A percentile compares a stretch with the other conserved stretches of the same genome.
Evolutionary conservation across 2,888 invertebrate genomes (phyloP).

Genomic region (Diachrysia chrysitis): DNA sequence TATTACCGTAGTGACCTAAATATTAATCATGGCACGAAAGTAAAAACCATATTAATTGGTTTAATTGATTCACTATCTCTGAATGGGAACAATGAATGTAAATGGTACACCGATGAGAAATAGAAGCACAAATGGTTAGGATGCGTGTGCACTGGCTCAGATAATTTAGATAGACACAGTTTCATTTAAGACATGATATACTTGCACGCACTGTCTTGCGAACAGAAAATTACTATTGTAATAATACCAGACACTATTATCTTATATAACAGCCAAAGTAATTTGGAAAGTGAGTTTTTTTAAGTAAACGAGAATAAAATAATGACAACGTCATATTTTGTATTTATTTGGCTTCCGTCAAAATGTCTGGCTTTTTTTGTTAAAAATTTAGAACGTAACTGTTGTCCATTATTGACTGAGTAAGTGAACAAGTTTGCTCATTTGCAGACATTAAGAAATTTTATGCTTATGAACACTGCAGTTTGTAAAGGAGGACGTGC

Average conservation of each 20-base stretch:
- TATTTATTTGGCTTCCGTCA: slow-evolving; percentile 39
- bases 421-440: slow-evolving; percentile 9
- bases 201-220: slow-evolving; percentile 39
- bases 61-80: slow-evolving; percentile 48
- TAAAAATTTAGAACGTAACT: slow-evolving; percentile 43
- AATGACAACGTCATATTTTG: slow-evolving; percentile 29
- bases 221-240: slow-evolving; percentile 40
- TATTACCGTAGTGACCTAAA: slow-evolving; percentile 12
- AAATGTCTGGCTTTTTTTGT: slow-evolving; percentile 16
- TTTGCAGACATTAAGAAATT: slow-evolving; percentile 3
- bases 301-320: slow-evolving; percentile 35
- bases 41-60: slow-evolving; percentile 44
- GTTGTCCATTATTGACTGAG: slow-evolving; percentile 26
- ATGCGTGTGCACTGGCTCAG: slow-evolving; percentile 46
- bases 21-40: slow-evolving; percentile 37
- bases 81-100: slow-evolving; percentile 47
- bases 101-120: slow-evolving; percentile 34
- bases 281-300: slow-evolving; percentile 43
- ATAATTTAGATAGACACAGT: slow-evolving; percentile 52
- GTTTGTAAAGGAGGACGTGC: neutral
- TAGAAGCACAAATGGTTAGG: slow-evolving; percentile 40
- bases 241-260: slow-evolving; percentile 25
- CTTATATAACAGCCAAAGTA: slow-evolving; percentile 44
- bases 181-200: slow-evolving; percentile 52
- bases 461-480: slow-evolving; percentile 7